Evolutionary conservation across 2,113 vertebrate species (phyloP).

Genomic region (Percina caprodes): DNA sequence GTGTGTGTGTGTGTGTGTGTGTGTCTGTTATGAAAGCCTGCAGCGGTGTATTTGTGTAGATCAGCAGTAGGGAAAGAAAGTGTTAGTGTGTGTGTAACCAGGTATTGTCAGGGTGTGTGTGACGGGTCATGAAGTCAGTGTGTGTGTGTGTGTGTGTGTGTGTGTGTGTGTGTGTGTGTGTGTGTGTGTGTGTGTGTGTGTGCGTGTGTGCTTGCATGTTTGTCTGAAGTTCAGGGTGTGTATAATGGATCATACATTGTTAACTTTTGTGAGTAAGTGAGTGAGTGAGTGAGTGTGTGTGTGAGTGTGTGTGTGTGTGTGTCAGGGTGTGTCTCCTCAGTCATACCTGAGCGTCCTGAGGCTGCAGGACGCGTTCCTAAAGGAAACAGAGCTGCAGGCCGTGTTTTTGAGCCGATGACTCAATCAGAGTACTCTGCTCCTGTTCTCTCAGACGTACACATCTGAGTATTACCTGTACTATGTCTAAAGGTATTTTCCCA

Average conservation of each 20-base stretch:
- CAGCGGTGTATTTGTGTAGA: neutral
- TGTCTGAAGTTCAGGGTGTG: slow-evolving; percentile 26
- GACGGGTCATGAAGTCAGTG: slow-evolving; percentile 29
- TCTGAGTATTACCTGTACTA: too few relatives aligned
- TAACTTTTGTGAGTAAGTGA: neutral
- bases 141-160: slow-evolving; percentile 23
- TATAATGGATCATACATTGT: slow-evolving; percentile 15
- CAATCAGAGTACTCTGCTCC: neutral
- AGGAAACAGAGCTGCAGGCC: neutral
- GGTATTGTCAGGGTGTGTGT: slow-evolving; percentile 39
- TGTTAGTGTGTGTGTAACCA: slow-evolving; percentile 37
- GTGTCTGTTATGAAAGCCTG: slow-evolving; percentile 2
- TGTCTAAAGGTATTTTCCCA: too few relatives aligned
- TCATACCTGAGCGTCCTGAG: slow-evolving; percentile 45
- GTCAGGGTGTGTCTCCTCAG: slow-evolving; percentile 52
- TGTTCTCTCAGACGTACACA: too few relatives aligned
- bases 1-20: slow-evolving; percentile 58
- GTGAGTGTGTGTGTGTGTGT: slow-evolving; percentile 45
- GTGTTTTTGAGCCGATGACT: neutral
- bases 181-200: neutral
- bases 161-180: slow-evolving; percentile 28
- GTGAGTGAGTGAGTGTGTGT: slow-evolving; percentile 38
- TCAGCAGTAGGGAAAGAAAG: slow-evolving; percentile 31
- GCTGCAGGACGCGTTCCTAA: slow-evolving; percentile 40
- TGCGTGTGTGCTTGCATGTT: slow-evolving; percentile 13